Base-by-base conservation (phyloP, 2,113 vertebrate species). In the Thamnaconus septentrionalis region DNA sequence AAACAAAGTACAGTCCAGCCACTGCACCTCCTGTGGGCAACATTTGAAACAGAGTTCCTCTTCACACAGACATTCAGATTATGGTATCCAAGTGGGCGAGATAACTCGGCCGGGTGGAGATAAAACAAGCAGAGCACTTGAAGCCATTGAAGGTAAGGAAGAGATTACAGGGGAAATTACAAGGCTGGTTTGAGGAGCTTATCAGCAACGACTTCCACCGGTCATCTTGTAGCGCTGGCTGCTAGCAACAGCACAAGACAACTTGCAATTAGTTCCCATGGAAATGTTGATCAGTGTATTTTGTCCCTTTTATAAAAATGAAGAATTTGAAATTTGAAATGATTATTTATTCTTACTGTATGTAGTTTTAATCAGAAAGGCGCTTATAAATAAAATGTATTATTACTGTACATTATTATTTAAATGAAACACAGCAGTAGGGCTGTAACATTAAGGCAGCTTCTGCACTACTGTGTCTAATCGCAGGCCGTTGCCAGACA, bases 161-260 rank as follows among this genome's bases (percentile, higher is more conserved):
- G 63, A 78, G 80, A 86, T 85, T 65, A 79, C 68, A 69, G 6
- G 3, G 44, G 57, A 81, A 85, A 90, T 86, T 80, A 84, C 80
- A 84, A 53, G 78, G 69, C 72, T 83, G 65, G 64, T 76, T 63
- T 61, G 45, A 82, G 85, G 79, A 86, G 83, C 85, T 81, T 31
- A 31, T 31, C 18, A 31, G 18, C 18, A 61, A 71, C 76, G 46
- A 78, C 75, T 67, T 77, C 62, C 54, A 58, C 68, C 53, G 59
- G 61, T 8, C 41, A 46, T 61, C 63, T 56, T 57, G 31, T 56
- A 49, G 53, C 18, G 18, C 48, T 71, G 55, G 57, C 45, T 10
- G 56, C 61, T 1, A 53, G 9, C 10, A 50, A 11, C 6, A 50
- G 48, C 48, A 50, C 10, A 31, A 31, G 18, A 31, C 18, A 31